A percentile compares a stretch with the other conserved stretches of the same genome.
phyloP scores from a whole-genome alignment of 1,140 invertebrate genomes.

The Trissolcus basalis region DNA sequence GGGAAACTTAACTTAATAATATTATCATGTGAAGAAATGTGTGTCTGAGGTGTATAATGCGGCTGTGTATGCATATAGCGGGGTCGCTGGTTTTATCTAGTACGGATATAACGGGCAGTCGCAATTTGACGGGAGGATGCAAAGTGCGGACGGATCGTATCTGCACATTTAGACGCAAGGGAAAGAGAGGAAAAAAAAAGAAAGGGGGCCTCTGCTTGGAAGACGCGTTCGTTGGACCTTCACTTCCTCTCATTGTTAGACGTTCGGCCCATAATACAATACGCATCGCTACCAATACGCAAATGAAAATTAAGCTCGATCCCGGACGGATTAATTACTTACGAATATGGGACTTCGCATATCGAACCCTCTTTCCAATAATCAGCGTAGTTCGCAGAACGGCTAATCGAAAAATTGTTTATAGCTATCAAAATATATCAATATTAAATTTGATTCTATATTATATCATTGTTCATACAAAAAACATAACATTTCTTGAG shows the following conservation, averaged over 20 bases:
- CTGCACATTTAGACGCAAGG: slow-evolving; percentile 51
- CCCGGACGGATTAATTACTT: slow-evolving; percentile 55
- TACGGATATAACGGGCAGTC: slow-evolving; percentile 62
- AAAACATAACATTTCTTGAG: no score
- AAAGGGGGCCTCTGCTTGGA: slow-evolving; percentile 54
- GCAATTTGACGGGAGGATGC: slow-evolving; percentile 60
- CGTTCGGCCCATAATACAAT: slow-evolving; percentile 25
- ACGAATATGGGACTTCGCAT: slow-evolving; percentile 33
- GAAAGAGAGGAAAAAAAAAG: slow-evolving; percentile 47
- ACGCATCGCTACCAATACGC: slow-evolving; percentile 50
- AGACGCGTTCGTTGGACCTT: slow-evolving; percentile 64
- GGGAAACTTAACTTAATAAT: slow-evolving; percentile 57
- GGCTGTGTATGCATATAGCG: slow-evolving; percentile 10
- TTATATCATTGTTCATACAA: no score
- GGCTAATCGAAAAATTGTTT: slow-evolving; percentile 44
- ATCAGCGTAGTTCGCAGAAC: slow-evolving; percentile 52
- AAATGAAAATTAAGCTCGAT: slow-evolving; percentile 54
- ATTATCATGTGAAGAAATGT: slow-evolving; percentile 48
- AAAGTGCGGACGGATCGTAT: slow-evolving; percentile 60
- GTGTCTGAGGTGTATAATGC: slow-evolving; percentile 38
- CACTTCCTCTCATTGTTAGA: slow-evolving; percentile 65
- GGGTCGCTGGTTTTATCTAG: slow-evolving; percentile 54
- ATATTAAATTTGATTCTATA: no score
- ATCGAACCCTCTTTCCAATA: slow-evolving; percentile 50
- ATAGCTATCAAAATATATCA: no score